phyloP scores from a whole-genome alignment of 2,888 invertebrate species.

The Neria commutata region DNA sequence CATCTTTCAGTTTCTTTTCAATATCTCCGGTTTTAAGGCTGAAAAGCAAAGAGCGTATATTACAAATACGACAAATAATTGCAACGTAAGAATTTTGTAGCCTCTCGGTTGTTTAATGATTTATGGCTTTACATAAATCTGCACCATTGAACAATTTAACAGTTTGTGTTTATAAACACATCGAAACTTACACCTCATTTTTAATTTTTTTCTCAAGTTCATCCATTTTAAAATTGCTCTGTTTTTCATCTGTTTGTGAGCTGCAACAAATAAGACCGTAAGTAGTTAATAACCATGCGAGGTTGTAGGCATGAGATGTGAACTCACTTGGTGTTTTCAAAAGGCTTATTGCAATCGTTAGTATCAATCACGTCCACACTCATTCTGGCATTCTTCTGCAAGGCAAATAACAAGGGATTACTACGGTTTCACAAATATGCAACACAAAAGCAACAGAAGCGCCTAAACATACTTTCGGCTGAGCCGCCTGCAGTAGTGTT shows the following conservation, averaged over 20 bases:
- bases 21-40: conserved; percentile 61
- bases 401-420: background rate
- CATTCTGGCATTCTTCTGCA: conserved; percentile 61
- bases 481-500: conserved; percentile 37
- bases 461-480: conserved; percentile 38
- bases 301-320: background rate
- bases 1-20: conserved; percentile 62
- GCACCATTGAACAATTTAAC: background rate
- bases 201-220: conserved; percentile 61
- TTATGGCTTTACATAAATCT: too few species aligned
- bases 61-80: too few species aligned
- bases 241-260: conserved; percentile 56
- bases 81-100: too few species aligned
- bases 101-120: too few species aligned
- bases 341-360: conserved; percentile 60
- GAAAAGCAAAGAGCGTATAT: conserved; percentile 23
- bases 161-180: background rate
- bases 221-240: conserved; percentile 59
- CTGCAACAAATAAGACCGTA: too few species aligned
- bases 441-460: background rate
- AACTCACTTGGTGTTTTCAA: conserved; percentile 58
- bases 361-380: conserved; percentile 61
- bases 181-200: conserved; percentile 59
- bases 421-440: background rate
- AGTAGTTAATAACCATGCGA: background rate